A percentile compares a stretch with the other conserved stretches of the same genome.
These are phyloP conservation scores for Polymixis flavicincta DNA, from an alignment of 2,888 invertebrate genomes.

Conservation along the genomic window DNA sequence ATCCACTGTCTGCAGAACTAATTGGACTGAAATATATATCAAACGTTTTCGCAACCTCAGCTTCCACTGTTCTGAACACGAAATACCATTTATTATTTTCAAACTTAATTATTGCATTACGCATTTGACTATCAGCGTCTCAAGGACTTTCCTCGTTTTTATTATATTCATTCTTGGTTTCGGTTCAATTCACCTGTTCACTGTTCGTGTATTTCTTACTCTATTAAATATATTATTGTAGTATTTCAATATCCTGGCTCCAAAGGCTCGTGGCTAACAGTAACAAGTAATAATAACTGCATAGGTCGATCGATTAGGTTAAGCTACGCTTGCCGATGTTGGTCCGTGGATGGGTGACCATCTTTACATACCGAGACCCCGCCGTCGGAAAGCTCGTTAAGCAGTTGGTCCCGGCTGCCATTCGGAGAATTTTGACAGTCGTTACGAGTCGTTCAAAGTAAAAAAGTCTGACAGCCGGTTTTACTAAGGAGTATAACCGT, in stretches of 20 bases:
- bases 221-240: neutral
- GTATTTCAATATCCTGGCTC: neutral
- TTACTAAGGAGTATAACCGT: too few relatives aligned
- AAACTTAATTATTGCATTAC: neutral
- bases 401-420: too few relatives aligned
- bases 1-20: slow-evolving; percentile 43
- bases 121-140: neutral
- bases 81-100: slow-evolving; percentile 14
- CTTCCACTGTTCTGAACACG: neutral
- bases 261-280: too few relatives aligned
- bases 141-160: neutral
- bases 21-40: slow-evolving; percentile 55
- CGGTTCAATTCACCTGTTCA: neutral
- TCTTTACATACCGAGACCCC: too few relatives aligned
- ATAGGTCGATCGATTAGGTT: too few relatives aligned
- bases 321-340: too few relatives aligned
- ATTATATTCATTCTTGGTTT: neutral
- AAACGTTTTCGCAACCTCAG: slow-evolving; percentile 26
- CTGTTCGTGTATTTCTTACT: neutral
- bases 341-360: too few relatives aligned
- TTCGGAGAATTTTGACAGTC: too few relatives aligned
- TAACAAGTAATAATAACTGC: too few relatives aligned
- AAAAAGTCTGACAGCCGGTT: too few relatives aligned
- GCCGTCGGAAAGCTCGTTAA: too few relatives aligned
- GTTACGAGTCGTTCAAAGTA: too few relatives aligned